Evolutionary conservation across 2,888 invertebrate species (phyloP).

Genomic region (Harpalus rufipes): DNA sequence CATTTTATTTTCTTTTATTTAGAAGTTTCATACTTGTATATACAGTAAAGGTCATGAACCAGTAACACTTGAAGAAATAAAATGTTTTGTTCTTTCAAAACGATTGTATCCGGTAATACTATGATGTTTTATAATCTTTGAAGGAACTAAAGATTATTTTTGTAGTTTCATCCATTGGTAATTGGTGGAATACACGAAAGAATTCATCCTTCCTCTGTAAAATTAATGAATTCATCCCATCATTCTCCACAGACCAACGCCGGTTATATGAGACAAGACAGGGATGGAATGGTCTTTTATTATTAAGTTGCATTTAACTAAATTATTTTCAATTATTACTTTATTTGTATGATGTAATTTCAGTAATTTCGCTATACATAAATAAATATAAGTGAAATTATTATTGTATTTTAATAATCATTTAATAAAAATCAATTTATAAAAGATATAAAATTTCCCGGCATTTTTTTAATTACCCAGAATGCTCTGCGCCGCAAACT

Average conservation of each 20-base stretch:
- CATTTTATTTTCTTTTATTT: neutral
- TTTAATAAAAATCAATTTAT: neutral
- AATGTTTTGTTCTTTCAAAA: conserved; percentile 12
- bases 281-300: conserved; percentile 86
- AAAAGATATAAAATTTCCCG: conserved; percentile 46
- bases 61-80: conserved; percentile 18
- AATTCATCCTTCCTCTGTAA: conserved; percentile 85
- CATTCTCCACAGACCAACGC: conserved; percentile 90
- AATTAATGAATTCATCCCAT: conserved; percentile 89
- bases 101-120: conserved; percentile 11
- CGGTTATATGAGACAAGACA: conserved; percentile 88
- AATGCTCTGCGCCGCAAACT: conserved; percentile 44
- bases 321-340: neutral
- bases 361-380: no score
- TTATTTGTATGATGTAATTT: no score
- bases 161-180: conserved; percentile 80
- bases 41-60: neutral
- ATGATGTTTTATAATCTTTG: no score
- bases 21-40: neutral
- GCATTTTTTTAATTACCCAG: conserved; percentile 51
- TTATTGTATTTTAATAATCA: neutral
- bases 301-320: conserved; percentile 74
- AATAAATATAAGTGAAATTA: no score
- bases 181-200: conserved; percentile 83
- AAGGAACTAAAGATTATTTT: conserved; percentile 37